Conservation (phyloP, 1,140 invertebrate genomes). For the Scaptomyza pallida region DNA sequence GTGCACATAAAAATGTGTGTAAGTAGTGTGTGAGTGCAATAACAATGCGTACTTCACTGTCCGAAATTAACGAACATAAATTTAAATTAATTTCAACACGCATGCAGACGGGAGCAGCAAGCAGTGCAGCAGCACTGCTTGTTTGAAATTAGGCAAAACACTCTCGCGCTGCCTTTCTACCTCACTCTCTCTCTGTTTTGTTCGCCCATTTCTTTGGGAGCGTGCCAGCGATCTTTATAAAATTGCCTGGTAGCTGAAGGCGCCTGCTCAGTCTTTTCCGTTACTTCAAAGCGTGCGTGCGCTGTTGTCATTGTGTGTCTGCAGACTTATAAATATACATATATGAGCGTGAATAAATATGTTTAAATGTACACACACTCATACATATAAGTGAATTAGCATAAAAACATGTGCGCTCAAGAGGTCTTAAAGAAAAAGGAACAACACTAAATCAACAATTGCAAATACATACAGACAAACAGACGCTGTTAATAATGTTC, state of each 20-base stretch:
- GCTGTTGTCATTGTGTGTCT: neutral
- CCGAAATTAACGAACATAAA: slow-evolving; percentile 74
- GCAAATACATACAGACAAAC: slow-evolving; percentile 2
- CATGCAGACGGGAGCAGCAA: slow-evolving; percentile 14
- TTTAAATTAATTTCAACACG: slow-evolving; percentile 66
- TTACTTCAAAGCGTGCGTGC: slow-evolving; percentile 64
- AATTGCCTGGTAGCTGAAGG: slow-evolving; percentile 31
- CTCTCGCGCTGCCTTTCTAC: slow-evolving; percentile 2
- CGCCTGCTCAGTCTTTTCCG: slow-evolving; percentile 55
- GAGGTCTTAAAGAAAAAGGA: slow-evolving; percentile 10
- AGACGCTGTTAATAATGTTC: slow-evolving; percentile 25
- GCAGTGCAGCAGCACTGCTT: slow-evolving; percentile 30
- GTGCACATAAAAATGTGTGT: neutral
- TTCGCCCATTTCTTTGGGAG: neutral
- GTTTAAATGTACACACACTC: neutral
- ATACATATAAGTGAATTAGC: slow-evolving; percentile 9
- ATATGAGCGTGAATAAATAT: slow-evolving; percentile 17
- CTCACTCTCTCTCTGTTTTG: slow-evolving; percentile 2
- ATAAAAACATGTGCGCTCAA: slow-evolving; percentile 40
- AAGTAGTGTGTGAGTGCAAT: slow-evolving; percentile 9
- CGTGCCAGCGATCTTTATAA: slow-evolving; percentile 37
- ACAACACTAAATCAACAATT: slow-evolving; percentile 15
- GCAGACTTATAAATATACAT: slow-evolving; percentile 12
- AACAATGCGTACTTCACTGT: slow-evolving; percentile 18
- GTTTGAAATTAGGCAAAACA: neutral